A percentile compares a stretch with the other conserved stretches of the same genome.
Evolutionary conservation across 2,888 invertebrate species (phyloP).

Genomic region (Drosophila multiciliata): DNA sequence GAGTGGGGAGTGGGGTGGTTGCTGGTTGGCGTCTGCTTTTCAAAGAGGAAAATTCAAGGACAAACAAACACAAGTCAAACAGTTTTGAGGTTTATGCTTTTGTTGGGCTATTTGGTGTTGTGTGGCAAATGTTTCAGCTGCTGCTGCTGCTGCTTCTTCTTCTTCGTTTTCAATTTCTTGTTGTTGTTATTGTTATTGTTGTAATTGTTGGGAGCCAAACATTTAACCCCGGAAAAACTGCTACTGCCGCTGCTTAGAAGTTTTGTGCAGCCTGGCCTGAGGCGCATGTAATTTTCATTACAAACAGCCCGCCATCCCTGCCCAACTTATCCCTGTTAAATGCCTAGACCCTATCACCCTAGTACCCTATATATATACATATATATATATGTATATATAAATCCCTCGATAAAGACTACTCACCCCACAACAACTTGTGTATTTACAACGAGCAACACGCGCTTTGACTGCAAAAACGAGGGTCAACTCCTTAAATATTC

Average conservation of each 20-base stretch:
- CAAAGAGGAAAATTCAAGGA: slow-evolving; percentile 76
- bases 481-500: slow-evolving; percentile 14
- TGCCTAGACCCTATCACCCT: slow-evolving; percentile 31
- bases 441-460: slow-evolving; percentile 59
- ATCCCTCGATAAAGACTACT: slow-evolving; percentile 4
- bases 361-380: not conserved
- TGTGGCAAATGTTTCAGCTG: slow-evolving; percentile 36
- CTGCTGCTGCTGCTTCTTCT: slow-evolving; percentile 18
- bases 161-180: not conserved
- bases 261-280: slow-evolving; percentile 45
- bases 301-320: slow-evolving; percentile 28
- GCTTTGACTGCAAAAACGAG: slow-evolving; percentile 31
- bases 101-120: slow-evolving; percentile 38
- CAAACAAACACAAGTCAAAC: slow-evolving; percentile 81
- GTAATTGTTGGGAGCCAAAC: slow-evolving; percentile 38
- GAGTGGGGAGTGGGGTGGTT: slow-evolving; percentile 14
- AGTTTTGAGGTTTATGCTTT: slow-evolving; percentile 64
- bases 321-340: slow-evolving; percentile 12
- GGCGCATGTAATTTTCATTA: slow-evolving; percentile 77
- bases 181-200: not conserved
- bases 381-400: not conserved
- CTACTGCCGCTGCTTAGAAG: slow-evolving; percentile 66
- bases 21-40: slow-evolving; percentile 53
- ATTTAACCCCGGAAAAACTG: slow-evolving; percentile 64
- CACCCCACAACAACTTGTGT: slow-evolving; percentile 25